Evolutionary conservation across 1,140 invertebrate species (phyloP), one percentile per base, ranked within the genome.

Genomic region (Druon quercuslanigerum): DNA sequence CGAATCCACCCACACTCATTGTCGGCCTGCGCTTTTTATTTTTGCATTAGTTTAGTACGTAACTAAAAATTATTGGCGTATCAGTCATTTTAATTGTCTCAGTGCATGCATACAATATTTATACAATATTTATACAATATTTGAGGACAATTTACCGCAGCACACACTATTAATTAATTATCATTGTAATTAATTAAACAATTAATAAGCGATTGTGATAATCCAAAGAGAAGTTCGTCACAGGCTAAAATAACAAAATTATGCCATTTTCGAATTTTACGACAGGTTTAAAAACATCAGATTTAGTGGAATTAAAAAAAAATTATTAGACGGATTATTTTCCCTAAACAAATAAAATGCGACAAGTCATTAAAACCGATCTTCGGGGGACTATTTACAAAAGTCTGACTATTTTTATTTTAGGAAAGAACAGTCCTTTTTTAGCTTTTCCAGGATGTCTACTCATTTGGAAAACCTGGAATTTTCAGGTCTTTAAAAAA

Each of bases 61-160:
- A 56, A 56, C 60, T 25, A 66, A 25, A 66, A 66, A 66, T 60
- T 66, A 66, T 66, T 66, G 60, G 25, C 60, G 16, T 40, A 66
- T 66, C 60, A 66, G 60, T 66, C 60, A 66, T 66, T 66, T 66
- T 66, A 40, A 66, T 66, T 66, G 60, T 66, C 60, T 66, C 40
- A 33, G 12, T 66, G 60, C 60, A 40, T 66, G 25, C 57, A 66
- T 56, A 20, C 14, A 46, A n/a, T 66, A n/a, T 40, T 66, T 66
- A 14, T 66, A n/a, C n/a, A n/a, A n/a, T n/a, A n/a, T n/a, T n/a
- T 19, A 56, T 16, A 60, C 19, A 33, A 46, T 46, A 46, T 6
- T 46, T 46, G 9, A 60, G 57, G 20, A 60, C 20, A 66, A 66
- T 66, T 66, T 14, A 66, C 7, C 60, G 60, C 57, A 57, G 25